Percentiles rank a stretch among this genome's conserved stretches.
phyloP scores from a whole-genome alignment of 2,888 invertebrate genomes.

The Habrosyne pyritoides region DNA sequence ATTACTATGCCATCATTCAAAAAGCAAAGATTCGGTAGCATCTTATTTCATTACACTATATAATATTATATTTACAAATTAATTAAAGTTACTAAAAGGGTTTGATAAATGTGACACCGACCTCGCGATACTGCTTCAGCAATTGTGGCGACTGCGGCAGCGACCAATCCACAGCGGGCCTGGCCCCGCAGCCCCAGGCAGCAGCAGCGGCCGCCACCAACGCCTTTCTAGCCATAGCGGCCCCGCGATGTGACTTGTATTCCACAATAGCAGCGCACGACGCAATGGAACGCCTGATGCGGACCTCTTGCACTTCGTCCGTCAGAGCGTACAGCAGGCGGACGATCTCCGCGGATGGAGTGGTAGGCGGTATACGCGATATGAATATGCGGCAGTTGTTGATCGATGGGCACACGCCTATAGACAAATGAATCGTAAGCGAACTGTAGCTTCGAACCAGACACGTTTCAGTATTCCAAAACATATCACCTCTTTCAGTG shows the following conservation, averaged over 20 bases:
- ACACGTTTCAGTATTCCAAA: too few relatives aligned
- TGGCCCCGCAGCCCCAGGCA: conserved; percentile 75
- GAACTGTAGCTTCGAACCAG: too few relatives aligned
- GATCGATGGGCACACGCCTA: conserved; percentile 88
- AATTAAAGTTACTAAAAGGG: too few relatives aligned
- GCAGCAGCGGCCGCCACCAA: conserved; percentile 81
- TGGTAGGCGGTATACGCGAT: conserved; percentile 81
- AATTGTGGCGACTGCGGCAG: conserved; percentile 75
- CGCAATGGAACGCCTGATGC: conserved; percentile 69
- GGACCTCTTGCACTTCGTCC: conserved; percentile 76
- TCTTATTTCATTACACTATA: too few relatives aligned
- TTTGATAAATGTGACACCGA: conserved; percentile 19
- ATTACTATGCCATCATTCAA: too few relatives aligned
- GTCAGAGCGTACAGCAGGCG: conserved; percentile 80
- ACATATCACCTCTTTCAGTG: too few relatives aligned
- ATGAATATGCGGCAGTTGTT: conserved; percentile 91
- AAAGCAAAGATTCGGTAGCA: too few relatives aligned
- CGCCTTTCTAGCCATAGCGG: conserved; percentile 77
- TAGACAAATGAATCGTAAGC: background rate
- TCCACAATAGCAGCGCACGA: conserved; percentile 88
- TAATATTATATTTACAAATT: too few relatives aligned
- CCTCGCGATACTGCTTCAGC: conserved; percentile 76
- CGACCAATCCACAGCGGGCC: conserved; percentile 78
- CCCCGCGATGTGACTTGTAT: conserved; percentile 88
- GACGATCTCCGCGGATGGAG: conserved; percentile 84